Conservation (phyloP, 1,140 invertebrate species). For the Rhopalosiphum maidis region DNA sequence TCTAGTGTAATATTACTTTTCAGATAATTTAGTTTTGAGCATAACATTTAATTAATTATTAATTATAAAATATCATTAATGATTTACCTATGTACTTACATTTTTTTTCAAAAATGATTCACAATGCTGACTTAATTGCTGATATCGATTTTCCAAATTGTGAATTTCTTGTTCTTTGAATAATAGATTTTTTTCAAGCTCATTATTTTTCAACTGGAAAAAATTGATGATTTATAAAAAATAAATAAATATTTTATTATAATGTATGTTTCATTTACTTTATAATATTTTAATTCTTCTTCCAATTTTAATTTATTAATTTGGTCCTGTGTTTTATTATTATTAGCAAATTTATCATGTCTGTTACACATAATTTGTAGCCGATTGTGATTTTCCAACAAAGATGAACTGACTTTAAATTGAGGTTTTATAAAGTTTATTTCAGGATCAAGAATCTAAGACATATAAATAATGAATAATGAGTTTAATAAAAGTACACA, state of each 20-base stretch:
- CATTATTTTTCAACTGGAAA: constrained; percentile 26
- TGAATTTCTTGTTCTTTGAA: constrained; percentile 30
- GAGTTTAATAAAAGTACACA: background rate
- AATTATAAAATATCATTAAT: background rate
- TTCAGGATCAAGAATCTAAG: constrained; percentile 33
- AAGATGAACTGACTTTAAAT: background rate
- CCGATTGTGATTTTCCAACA: constrained; percentile 25
- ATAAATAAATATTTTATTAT: background rate
- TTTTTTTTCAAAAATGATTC: constrained; percentile 30
- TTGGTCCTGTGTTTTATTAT: background rate
- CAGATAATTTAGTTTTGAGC: background rate
- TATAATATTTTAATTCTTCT: constrained; percentile 52
- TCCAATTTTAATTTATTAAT: constrained; percentile 24
- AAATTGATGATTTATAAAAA: background rate
- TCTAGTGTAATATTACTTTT: background rate
- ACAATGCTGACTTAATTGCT: constrained; percentile 36
- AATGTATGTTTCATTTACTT: background rate
- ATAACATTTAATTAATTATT: background rate
- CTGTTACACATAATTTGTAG: background rate
- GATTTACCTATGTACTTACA: background rate
- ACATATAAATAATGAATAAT: constrained; percentile 10
- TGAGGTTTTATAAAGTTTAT: background rate
- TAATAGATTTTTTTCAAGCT: constrained; percentile 22
- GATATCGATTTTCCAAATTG: constrained; percentile 31
- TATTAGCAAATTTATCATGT: constrained; percentile 11